A percentile compares a stretch with the other conserved stretches of the same genome.
These are phyloP conservation scores for Discoglossus pictus DNA, from an alignment of 2,797 vertebrate species.

Conservation along the genomic window DNA sequence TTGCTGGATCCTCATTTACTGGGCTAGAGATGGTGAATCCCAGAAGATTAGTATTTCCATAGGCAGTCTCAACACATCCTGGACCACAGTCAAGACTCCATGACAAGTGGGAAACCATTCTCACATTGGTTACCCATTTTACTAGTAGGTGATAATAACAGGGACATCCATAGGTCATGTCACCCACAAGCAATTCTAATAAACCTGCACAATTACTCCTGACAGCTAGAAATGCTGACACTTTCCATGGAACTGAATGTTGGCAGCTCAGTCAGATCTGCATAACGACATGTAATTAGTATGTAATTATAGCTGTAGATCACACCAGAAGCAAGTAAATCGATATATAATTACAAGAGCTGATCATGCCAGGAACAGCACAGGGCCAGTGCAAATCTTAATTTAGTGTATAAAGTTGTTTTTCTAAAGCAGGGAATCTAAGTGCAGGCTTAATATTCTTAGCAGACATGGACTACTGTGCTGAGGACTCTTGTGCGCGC, in stretches of 20 bases:
- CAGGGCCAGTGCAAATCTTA: constrained; percentile 9
- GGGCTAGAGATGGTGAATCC: constrained; percentile 28
- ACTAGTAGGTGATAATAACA: background rate
- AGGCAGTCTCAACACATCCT: constrained; percentile 2
- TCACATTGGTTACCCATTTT: background rate
- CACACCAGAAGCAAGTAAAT: constrained; percentile 32
- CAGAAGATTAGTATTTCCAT: constrained; percentile 39
- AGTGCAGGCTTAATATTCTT: background rate
- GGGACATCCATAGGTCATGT: background rate
- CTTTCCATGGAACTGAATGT: constrained; percentile 26
- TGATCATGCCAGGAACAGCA: constrained; percentile 20
- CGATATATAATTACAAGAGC: constrained; percentile 40
- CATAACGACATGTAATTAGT: constrained; percentile 35
- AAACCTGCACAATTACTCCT: background rate
- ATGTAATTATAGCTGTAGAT: constrained; percentile 38
- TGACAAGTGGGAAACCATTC: background rate
- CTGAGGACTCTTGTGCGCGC: background rate
- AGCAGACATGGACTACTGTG: background rate
- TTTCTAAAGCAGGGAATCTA: background rate
- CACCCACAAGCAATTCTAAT: background rate
- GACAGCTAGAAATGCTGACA: constrained; percentile 6
- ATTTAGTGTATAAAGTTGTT: constrained; percentile 1
- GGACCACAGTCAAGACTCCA: background rate
- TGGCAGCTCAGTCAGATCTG: constrained; percentile 27
- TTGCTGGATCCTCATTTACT: constrained; percentile 12